A percentile compares a stretch with the other conserved stretches of the same genome.
Evolutionary conservation across 2,113 vertebrate species (phyloP).

Genomic region (Archocentrus centrarchus): DNA sequence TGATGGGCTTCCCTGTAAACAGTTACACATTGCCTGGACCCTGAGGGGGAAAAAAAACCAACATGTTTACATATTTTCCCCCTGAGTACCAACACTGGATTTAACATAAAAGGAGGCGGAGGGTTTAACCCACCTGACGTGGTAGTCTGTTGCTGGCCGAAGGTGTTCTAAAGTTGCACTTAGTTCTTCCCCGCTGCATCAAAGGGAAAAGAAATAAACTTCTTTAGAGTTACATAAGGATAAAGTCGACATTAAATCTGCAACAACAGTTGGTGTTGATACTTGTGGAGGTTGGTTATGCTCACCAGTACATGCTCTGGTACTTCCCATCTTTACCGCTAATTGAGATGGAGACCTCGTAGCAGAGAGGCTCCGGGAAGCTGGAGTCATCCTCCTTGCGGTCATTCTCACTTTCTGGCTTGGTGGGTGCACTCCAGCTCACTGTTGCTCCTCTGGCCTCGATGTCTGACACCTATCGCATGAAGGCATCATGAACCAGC

Average conservation of each 20-base stretch:
- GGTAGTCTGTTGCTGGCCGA: conserved; percentile 95
- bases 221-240: background rate
- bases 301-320: conserved; percentile 87
- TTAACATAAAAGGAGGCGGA: background rate
- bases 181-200: conserved; percentile 88
- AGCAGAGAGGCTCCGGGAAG: conserved; percentile 81
- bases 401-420: conserved; percentile 75
- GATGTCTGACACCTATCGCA: conserved; percentile 87
- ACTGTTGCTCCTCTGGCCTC: conserved; percentile 85
- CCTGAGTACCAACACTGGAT: background rate
- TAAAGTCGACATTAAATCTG: background rate
- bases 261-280: background rate
- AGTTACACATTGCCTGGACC: conserved; percentile 88
- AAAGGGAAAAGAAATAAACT: background rate
- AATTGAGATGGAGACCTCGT: conserved; percentile 88
- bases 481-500: background rate
- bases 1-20: conserved; percentile 89
- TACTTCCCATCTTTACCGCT: conserved; percentile 92
- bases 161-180: conserved; percentile 91
- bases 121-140: conserved; percentile 87
- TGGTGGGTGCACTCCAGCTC: conserved; percentile 87
- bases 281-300: background rate
- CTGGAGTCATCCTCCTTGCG: conserved; percentile 66
- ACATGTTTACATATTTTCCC: background rate
- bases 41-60: conserved; percentile 64